Evolutionary conservation across 2,797 vertebrate genomes (phyloP).

Genomic region (Pseudochirops cupreus): DNA sequence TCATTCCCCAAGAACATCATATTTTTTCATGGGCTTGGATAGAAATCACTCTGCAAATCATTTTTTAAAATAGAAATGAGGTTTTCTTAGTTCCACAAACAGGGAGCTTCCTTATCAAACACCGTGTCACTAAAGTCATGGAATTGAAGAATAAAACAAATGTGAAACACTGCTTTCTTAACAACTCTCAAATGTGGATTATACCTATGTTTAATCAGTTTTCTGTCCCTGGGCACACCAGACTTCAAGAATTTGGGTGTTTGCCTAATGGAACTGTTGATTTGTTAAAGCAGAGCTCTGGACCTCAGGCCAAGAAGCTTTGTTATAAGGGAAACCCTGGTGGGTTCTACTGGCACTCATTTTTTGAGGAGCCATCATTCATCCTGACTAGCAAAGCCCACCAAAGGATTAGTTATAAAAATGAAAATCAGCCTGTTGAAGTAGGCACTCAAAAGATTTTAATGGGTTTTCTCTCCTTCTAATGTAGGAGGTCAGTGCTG

Average conservation of each 20-base stretch:
- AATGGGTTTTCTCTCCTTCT: slow-evolving; percentile 28
- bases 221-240: neutral
- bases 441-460: slow-evolving; percentile 46
- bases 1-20: neutral
- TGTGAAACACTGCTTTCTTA: neutral
- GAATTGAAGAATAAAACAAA: neutral
- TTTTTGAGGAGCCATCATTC: slow-evolving; percentile 48
- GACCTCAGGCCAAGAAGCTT: slow-evolving; percentile 35
- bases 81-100: neutral
- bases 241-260: neutral
- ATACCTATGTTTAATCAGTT: neutral
- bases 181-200: neutral
- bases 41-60: neutral
- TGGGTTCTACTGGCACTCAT: slow-evolving; percentile 37
- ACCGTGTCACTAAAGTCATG: neutral
- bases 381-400: neutral
- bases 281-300: slow-evolving; percentile 2
- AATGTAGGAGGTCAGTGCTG: neutral
- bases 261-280: slow-evolving; percentile 14
- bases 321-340: neutral
- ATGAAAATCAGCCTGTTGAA: slow-evolving; percentile 62
- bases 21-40: neutral
- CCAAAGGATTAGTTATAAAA: slow-evolving; percentile 39
- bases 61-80: neutral
- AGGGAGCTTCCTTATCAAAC: neutral